phyloP scores from a whole-genome alignment of 2,797 vertebrate genomes.

The Loriculus beryllinus region DNA sequence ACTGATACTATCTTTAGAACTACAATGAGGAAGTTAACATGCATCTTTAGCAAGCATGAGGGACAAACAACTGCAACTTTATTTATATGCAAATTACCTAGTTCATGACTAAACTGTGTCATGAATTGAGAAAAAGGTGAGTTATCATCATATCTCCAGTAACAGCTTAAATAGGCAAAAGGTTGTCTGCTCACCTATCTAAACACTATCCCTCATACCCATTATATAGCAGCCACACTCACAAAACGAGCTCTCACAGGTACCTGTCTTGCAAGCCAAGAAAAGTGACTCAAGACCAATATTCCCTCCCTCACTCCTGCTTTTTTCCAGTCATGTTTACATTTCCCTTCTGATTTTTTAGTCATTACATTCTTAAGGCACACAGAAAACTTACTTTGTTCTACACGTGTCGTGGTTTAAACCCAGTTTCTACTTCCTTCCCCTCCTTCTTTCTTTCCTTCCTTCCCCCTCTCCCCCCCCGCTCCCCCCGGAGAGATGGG shows the following conservation, averaged over 20 bases:
- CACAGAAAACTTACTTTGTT: neutral
- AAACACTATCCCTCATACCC: neutral
- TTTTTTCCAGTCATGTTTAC: neutral
- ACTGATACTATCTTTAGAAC: neutral
- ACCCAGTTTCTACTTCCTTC: no score
- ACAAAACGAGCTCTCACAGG: neutral
- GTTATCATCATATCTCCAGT: neutral
- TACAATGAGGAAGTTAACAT: neutral
- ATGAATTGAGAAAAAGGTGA: neutral
- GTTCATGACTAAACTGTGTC: neutral
- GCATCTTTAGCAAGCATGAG: neutral
- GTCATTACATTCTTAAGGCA: neutral
- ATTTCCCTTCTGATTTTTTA: neutral
- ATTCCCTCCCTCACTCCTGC: neutral
- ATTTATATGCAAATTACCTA: neutral
- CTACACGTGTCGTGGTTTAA: neutral
- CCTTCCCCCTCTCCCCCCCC: no score
- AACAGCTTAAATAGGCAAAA: neutral
- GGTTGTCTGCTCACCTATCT: no score
- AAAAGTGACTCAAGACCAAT: neutral
- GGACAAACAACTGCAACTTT: neutral
- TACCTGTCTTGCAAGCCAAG: neutral
- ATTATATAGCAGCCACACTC: rapidly evolving
- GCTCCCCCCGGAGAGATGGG: no score
- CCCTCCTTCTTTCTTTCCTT: no score